Evolutionary conservation across 2,888 invertebrate genomes (phyloP), one percentile per base, ranked within the genome.

Genomic region (Lasioglossum pauxillum): DNA sequence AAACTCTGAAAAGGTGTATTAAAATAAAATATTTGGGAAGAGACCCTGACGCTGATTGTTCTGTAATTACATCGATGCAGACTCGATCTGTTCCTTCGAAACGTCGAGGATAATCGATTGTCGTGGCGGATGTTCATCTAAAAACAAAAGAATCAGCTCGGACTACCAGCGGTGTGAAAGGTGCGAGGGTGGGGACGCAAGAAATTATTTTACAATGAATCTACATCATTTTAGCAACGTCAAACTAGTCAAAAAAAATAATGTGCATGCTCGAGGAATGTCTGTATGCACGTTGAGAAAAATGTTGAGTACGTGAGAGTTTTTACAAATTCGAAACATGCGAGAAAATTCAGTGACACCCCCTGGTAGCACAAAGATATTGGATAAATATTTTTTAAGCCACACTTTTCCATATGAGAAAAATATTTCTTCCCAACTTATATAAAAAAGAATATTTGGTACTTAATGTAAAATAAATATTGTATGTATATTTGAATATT

Each of bases 31-130:
- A 14, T 75, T 41, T 10, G 57, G 10, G 38, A 57, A 60, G 38
- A 57, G 38, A 75, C 57, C 76, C 44, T 64, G 41, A 76, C 38
- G 69, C 41, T 69, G 69, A 38, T 69, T 69, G 69, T 75, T 75
- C 41, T 53, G 27, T 64, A 1, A 31, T 64, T 64, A 60, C 60
- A 27, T 14, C 23, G 49, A 19, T 19, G 49, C 49, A 7, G 49
- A 49, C 49, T 49, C 49, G 67, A 35, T 38, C 35, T 69, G 23
- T 23, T 41, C n/a, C 41, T 12, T n/a, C 1, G 31, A 38, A 10
- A 67, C 19, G 4, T 35, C 69, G 69, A 23, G 23, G n/a, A 38
- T n/a, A 67, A 67, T 67, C 67, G 67, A 67, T 69, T 41, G 69
- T 69, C 23, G 41, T 35, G 35, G 35, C 35, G 67, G 67, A 67